Evolutionary conservation across 2,888 invertebrate species (phyloP).

Genomic region (Lithophane socia): DNA sequence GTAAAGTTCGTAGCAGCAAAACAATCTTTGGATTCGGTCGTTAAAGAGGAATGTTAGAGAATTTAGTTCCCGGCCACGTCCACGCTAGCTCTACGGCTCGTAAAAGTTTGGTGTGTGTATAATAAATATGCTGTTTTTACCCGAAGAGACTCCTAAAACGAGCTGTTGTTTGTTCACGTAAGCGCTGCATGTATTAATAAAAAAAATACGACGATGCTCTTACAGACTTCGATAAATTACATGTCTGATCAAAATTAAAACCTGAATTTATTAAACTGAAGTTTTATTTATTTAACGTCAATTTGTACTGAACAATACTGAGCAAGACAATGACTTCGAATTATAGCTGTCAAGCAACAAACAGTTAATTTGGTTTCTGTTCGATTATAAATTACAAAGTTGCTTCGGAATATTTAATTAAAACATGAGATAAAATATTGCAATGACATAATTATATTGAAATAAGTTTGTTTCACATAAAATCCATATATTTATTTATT

Average conservation of each 20-base stretch:
- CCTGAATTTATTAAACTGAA: conserved; percentile 11
- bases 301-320: conserved; percentile 36
- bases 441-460: conserved; percentile 35
- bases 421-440: conserved; percentile 53
- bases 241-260: conserved; percentile 26
- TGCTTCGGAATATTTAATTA: conserved; percentile 50
- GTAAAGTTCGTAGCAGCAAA: conserved; percentile 48
- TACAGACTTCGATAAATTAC: conserved; percentile 32
- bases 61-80: conserved; percentile 64
- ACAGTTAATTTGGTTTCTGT: conserved; percentile 58
- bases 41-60: conserved; percentile 64
- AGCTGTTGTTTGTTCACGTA: conserved; percentile 60
- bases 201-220: conserved; percentile 25
- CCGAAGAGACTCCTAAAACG: conserved; percentile 66
- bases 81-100: conserved; percentile 67
- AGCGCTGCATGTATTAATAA: conserved; percentile 60
- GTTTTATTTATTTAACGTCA: conserved; percentile 10
- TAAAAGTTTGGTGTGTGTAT: conserved; percentile 71
- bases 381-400: conserved; percentile 59
- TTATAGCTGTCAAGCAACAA: conserved; percentile 53
- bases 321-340: conserved; percentile 30
- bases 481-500: conserved; percentile 2
- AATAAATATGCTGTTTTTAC: conserved; percentile 70
- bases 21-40: conserved; percentile 61
- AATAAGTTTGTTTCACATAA: conserved; percentile 13